Evolutionary conservation across 2,113 vertebrate species (phyloP), one percentile per base, ranked within the genome.

Genomic region (Cynocephalus volans): DNA sequence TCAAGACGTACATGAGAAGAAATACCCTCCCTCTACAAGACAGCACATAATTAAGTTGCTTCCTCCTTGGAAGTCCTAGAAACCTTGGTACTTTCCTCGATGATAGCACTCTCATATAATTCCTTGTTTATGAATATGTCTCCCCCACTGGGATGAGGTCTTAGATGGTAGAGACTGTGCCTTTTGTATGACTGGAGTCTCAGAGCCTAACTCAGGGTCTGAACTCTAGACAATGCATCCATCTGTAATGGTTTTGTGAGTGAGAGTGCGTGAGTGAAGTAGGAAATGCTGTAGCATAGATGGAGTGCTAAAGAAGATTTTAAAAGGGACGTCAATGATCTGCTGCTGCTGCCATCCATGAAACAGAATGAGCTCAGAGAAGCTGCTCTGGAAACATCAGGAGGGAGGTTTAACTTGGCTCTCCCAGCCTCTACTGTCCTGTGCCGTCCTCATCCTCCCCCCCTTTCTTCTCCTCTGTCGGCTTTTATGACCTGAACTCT

Each of bases 401-500:
- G 62, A 13, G 28, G 50, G 13, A n/a, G 6, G 18, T 1, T 56
- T 8, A 21, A 62, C 75, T 88, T 13, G 36, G 60, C 62, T 60
- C 33, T 54, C 15, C n/a, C 73, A 41, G 45, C 33, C 81, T 91
- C 64, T 26, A 1, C 65, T 62, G 2, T 28, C 24, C 62, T 83
- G 3, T 24, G 8, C n/a, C 28, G 17, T 52, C 73, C 52, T 76
- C 24, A 1, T 0, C 76, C 72, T 28, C 12, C 8, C 90, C 41
- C 79, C 23, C 33, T 88, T 28, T 73, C 54, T 87, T 54, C 28
- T 84, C 73, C 18, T 50, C 62, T n/a, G 58, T 70, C 36, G 17
- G 62, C 79, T 84, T 91, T 90, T 1, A 2, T 73, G 96, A 95
- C 97, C 96, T 3, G 3, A 77, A 60, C 84, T 97, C 95, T 97